A percentile compares a stretch with the other conserved stretches of the same genome.
Evolutionary conservation across 1,140 invertebrate species (phyloP).

Genomic region (Phortica variegata): DNA sequence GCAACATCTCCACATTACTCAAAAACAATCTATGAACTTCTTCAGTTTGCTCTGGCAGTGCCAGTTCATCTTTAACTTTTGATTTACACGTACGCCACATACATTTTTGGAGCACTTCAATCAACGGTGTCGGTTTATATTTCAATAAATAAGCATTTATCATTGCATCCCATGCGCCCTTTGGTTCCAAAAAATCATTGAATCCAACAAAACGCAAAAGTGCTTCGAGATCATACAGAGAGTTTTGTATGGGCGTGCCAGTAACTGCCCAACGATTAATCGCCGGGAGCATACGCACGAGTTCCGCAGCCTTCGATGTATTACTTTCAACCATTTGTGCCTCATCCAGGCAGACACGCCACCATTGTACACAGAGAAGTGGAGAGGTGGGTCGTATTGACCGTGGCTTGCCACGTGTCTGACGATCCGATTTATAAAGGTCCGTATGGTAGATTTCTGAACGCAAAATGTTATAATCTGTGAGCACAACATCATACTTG

Average conservation of each 20-base stretch:
- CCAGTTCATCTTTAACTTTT: constrained; percentile 63
- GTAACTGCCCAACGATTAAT: constrained; percentile 76
- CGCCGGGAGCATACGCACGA: constrained; percentile 66
- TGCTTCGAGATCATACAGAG: constrained; percentile 67
- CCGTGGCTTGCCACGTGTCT: constrained; percentile 27
- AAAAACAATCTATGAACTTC: constrained; percentile 58
- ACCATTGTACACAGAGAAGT: constrained; percentile 70
- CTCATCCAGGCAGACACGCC: constrained; percentile 79
- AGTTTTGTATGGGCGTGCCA: constrained; percentile 73
- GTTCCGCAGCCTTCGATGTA: constrained; percentile 54
- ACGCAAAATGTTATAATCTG: constrained; percentile 68
- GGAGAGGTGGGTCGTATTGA: constrained; percentile 61
- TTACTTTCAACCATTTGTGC: constrained; percentile 77
- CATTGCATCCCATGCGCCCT: constrained; percentile 61
- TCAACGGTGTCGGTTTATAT: constrained; percentile 37
- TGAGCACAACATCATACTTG: constrained; percentile 73
- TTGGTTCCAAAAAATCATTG: constrained; percentile 18
- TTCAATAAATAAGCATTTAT: constrained; percentile 61
- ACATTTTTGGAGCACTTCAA: constrained; percentile 62
- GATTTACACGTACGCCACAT: constrained; percentile 69
- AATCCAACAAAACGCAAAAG: constrained; percentile 68
- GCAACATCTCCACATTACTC: constrained; percentile 60
- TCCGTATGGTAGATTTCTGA: constrained; percentile 62
- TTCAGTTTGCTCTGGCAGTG: constrained; percentile 59
- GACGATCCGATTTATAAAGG: constrained; percentile 31